Percentiles rank a stretch among this genome's conserved stretches.
Conservation (phyloP, 92 coral and sea anemone species). For the Epizoanthus scotinus region DNA sequence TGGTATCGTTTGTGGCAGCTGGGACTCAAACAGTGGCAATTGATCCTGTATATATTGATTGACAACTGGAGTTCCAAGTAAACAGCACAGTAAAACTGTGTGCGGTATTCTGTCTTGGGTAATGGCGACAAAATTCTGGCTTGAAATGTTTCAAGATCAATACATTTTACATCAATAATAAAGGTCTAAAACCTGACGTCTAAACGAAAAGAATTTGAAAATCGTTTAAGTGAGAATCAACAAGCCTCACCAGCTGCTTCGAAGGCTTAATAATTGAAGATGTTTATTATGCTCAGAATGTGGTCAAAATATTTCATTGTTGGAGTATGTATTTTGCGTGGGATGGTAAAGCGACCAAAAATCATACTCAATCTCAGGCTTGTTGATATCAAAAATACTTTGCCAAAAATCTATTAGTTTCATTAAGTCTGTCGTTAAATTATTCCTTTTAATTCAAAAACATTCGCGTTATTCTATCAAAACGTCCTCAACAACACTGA, state of each 20-base stretch:
- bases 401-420: neutral
- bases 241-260: slow-evolving; percentile 18
- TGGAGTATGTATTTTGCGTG: slow-evolving; percentile 53
- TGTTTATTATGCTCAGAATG: slow-evolving; percentile 28
- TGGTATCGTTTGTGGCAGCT: too few species aligned
- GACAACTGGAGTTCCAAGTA: too few species aligned
- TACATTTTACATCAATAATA: too few species aligned
- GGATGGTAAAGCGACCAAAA: slow-evolving; percentile 23
- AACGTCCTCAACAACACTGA: neutral
- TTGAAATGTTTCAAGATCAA: too few species aligned
- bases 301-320: slow-evolving; percentile 42
- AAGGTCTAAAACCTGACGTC: neutral
- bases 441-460: neutral
- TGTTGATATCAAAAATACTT: slow-evolving; percentile 16
- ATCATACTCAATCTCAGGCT: slow-evolving; percentile 4
- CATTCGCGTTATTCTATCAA: neutral
- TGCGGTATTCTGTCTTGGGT: too few species aligned
- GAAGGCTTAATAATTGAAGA: slow-evolving; percentile 55
- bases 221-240: neutral
- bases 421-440: neutral
- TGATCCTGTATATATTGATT: too few species aligned
- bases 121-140: too few species aligned
- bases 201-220: neutral
- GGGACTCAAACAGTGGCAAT: too few species aligned
- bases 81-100: too few species aligned